Evolutionary conservation across 2,888 invertebrate species (phyloP).

Genomic region (Amorpha juglandis): DNA sequence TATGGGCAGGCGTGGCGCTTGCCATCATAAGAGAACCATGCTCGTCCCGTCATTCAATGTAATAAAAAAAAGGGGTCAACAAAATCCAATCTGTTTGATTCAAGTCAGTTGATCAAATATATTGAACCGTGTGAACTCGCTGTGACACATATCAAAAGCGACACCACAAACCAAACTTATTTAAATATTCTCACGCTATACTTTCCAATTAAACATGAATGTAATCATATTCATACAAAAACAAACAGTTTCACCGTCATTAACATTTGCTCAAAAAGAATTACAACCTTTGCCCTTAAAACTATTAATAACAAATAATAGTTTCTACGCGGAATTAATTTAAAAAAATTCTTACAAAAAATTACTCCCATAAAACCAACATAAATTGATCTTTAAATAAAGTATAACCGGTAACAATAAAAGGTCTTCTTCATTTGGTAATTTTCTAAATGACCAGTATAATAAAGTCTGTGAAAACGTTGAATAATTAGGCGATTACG

Average conservation of each 20-base stretch:
- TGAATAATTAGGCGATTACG: background rate
- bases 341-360: constrained; percentile 39
- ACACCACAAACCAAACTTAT: background rate
- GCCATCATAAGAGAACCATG: no score
- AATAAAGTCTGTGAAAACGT: background rate
- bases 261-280: constrained; percentile 11
- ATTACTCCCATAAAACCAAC: constrained; percentile 17
- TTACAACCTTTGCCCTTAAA: constrained; percentile 48
- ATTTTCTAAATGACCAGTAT: background rate
- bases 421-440: constrained; percentile 7
- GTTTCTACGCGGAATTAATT: constrained; percentile 53
- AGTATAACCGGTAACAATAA: background rate
- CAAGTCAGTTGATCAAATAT: no score
- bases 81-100: no score
- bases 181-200: constrained; percentile 15
- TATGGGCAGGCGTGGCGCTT: no score
- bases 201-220: constrained; percentile 8
- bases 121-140: no score
- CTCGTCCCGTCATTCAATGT: no score
- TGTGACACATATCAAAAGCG: no score
- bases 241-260: constrained; percentile 24
- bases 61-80: no score
- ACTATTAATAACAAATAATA: constrained; percentile 47
- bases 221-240: constrained; percentile 14
- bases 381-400: background rate